phyloP scores from a whole-genome alignment of 2,113 vertebrate genomes.

The Heteronetta atricapilla region DNA sequence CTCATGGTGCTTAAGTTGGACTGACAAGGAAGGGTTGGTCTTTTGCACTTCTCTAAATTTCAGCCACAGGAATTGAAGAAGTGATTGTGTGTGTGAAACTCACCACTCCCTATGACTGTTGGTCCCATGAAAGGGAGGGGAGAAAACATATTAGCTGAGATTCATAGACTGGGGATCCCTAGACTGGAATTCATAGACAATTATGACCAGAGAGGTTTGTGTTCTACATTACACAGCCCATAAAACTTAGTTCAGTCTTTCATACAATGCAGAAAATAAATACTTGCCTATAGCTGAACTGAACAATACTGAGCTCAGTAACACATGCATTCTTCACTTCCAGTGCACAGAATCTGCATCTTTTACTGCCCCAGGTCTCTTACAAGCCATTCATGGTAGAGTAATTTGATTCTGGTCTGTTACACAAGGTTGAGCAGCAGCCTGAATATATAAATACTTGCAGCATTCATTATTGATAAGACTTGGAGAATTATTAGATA shows the following conservation, averaged over 20 bases:
- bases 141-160: conserved; percentile 2
- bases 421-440: conserved; percentile 28
- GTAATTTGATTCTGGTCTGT: conserved; percentile 32
- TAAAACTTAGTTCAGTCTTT: conserved; percentile 32
- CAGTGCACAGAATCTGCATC: neutral
- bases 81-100: neutral
- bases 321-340: neutral
- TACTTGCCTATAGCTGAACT: neutral
- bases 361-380: neutral
- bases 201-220: neutral
- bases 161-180: neutral
- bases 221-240: conserved; percentile 28
- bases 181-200: conserved; percentile 1
- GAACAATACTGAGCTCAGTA: neutral
- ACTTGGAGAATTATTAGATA: conserved; percentile 10
- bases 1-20: neutral
- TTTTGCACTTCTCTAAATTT: neutral
- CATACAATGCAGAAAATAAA: neutral
- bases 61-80: neutral
- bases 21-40: neutral
- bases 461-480: conserved; percentile 43
- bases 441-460: conserved; percentile 27
- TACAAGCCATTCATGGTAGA: neutral
- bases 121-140: neutral
- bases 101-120: neutral